A percentile compares a stretch with the other conserved stretches of the same genome.
Evolutionary conservation across 2,888 invertebrate genomes (phyloP).

Genomic region (Harpalus rubripes): DNA sequence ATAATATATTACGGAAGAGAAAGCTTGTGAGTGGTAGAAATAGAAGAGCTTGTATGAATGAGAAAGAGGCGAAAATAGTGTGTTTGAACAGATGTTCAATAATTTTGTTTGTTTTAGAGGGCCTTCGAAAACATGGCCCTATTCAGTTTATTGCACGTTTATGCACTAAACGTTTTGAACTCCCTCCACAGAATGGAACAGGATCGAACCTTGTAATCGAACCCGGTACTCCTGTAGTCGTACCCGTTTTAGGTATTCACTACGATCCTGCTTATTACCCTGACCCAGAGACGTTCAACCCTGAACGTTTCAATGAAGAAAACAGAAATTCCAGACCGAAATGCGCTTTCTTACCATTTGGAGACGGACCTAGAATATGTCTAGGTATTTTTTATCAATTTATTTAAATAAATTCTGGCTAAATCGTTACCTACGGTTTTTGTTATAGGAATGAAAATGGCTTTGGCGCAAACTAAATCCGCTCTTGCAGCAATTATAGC

Average conservation of each 20-base stretch:
- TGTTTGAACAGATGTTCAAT: no score
- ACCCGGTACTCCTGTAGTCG: constrained; percentile 68
- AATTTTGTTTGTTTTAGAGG: constrained; percentile 69
- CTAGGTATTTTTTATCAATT: constrained; percentile 69
- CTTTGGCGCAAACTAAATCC: constrained; percentile 74
- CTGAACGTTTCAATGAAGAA: constrained; percentile 71
- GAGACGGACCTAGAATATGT: constrained; percentile 73
- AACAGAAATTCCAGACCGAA: constrained; percentile 71
- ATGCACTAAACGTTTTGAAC: constrained; percentile 70
- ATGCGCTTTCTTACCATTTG: constrained; percentile 72
- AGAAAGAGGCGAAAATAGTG: no score
- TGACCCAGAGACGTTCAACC: constrained; percentile 69
- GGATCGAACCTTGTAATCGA: constrained; percentile 70
- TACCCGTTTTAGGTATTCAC: constrained; percentile 69
- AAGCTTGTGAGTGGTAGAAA: no score
- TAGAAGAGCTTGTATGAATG: no score
- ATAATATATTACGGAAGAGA: no score
- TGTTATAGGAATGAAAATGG: constrained; percentile 75
- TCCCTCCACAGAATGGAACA: constrained; percentile 69
- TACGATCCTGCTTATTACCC: constrained; percentile 69
- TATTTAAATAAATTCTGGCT: not conserved
- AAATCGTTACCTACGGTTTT: not conserved
- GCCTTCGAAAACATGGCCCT: constrained; percentile 72
- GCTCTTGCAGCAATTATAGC: constrained; percentile 73
- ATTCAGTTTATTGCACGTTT: constrained; percentile 68